Evolutionary conservation across 2,113 vertebrate genomes (phyloP).

Genomic region (Puntigrus tetrazona): DNA sequence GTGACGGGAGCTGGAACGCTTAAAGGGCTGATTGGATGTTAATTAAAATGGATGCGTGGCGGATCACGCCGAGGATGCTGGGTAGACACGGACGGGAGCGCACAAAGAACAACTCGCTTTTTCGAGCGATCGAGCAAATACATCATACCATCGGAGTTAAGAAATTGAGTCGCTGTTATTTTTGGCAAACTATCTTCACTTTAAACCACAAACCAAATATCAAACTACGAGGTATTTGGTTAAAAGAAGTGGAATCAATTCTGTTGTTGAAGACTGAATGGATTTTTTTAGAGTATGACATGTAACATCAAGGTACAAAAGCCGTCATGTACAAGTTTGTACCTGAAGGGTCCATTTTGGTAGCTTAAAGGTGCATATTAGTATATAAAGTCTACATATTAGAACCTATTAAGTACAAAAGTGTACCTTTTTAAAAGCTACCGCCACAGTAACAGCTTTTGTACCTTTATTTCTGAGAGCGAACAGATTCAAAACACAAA

Average conservation of each 20-base stretch:
- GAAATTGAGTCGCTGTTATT: background rate
- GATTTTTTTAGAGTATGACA: no score
- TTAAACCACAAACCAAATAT: background rate
- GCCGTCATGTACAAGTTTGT: no score
- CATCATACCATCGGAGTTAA: background rate
- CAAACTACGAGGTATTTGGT: background rate
- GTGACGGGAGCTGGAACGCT: slow-evolving; percentile 21
- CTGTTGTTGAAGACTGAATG: background rate
- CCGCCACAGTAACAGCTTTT: no score
- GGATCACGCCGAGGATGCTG: slow-evolving; percentile 1
- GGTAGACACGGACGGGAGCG: background rate
- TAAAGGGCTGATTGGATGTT: slow-evolving; percentile 50
- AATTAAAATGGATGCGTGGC: slow-evolving; percentile 51
- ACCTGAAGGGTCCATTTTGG: no score
- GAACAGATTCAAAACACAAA: background rate
- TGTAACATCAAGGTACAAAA: no score
- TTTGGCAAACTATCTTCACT: background rate
- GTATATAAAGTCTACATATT: no score
- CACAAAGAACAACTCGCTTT: background rate
- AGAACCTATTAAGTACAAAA: no score
- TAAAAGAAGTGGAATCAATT: background rate
- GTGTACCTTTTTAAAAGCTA: no score
- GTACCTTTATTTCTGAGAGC: no score
- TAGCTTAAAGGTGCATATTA: no score
- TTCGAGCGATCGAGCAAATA: background rate